These are phyloP conservation scores for Drosophila borborema DNA, from an alignment of 2,888 invertebrate genomes.

Conservation along the genomic window DNA sequence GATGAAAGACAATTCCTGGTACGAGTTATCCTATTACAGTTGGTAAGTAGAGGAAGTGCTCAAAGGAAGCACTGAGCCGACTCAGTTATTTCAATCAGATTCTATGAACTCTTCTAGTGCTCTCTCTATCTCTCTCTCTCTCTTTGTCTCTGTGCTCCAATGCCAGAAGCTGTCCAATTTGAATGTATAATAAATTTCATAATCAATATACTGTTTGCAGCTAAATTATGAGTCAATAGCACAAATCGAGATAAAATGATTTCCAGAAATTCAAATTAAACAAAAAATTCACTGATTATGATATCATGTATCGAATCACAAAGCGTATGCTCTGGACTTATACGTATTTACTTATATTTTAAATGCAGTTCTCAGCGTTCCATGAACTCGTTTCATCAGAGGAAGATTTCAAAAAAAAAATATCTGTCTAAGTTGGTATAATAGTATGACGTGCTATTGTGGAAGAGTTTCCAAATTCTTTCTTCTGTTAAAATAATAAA, in stretches of 20 bases:
- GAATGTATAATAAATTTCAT: constrained; percentile 9
- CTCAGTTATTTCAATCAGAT: not conserved
- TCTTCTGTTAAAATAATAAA: too few relatives aligned
- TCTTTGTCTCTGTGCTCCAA: not conserved
- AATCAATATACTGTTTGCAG: constrained; percentile 1
- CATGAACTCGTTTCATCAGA: not conserved
- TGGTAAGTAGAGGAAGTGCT: not conserved
- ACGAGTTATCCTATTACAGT: not conserved
- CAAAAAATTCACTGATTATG: not conserved
- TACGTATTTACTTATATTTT: too few relatives aligned
- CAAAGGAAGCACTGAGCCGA: not conserved
- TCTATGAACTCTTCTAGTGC: constrained; percentile 8
- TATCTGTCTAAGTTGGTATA: too few relatives aligned
- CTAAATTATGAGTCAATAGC: constrained; percentile 24
- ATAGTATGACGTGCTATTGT: too few relatives aligned
- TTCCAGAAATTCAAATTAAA: not conserved
- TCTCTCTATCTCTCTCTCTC: too few relatives aligned
- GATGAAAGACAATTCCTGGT: not conserved
- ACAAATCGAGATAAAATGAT: constrained; percentile 2
- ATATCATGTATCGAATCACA: constrained; percentile 1
- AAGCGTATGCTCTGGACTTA: not conserved
- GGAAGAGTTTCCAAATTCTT: too few relatives aligned
- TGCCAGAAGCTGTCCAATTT: constrained; percentile 21
- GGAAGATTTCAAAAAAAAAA: not conserved
- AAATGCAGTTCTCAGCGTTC: not conserved